Percentiles rank a stretch among this genome's conserved stretches.
These are phyloP conservation scores for Phenganax subtilis DNA, from an alignment of 92 coral and sea anemone species.

Conservation along the genomic window DNA sequence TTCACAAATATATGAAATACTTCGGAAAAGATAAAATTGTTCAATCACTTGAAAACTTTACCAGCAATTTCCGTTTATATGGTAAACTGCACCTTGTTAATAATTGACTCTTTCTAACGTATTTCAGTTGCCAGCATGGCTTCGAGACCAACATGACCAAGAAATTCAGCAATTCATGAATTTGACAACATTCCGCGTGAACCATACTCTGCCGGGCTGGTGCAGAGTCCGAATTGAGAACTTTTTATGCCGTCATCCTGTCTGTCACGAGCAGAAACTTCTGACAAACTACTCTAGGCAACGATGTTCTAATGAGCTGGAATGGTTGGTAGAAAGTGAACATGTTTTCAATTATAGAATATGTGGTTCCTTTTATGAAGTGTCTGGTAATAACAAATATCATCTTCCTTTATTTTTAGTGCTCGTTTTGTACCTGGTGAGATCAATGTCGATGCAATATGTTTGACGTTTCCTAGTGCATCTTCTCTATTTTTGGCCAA, in stretches of 20 bases:
- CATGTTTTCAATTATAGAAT: background rate
- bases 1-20: background rate
- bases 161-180: slow-evolving; percentile 39
- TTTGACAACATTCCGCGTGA: slow-evolving; percentile 30
- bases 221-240: slow-evolving; percentile 35
- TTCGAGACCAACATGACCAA: slow-evolving; percentile 34
- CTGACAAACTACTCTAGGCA: slow-evolving; percentile 39
- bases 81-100: background rate
- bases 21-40: background rate
- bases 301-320: slow-evolving; percentile 35
- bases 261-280: slow-evolving; percentile 19
- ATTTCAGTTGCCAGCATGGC: slow-evolving; percentile 38
- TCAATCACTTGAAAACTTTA: background rate
- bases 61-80: background rate
- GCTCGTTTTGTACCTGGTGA: slow-evolving; percentile 39
- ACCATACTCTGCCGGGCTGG: slow-evolving; percentile 31
- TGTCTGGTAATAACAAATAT: background rate
- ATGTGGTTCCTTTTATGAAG: background rate
- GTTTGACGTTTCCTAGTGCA: slow-evolving; percentile 31
- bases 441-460: slow-evolving; percentile 36
- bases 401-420: background rate
- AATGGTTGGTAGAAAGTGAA: slow-evolving; percentile 15
- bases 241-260: slow-evolving; percentile 32
- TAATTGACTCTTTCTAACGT: background rate
- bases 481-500: slow-evolving; percentile 13